phyloP scores from a whole-genome alignment of 2,888 invertebrate species.

The Augiades crinisus region DNA sequence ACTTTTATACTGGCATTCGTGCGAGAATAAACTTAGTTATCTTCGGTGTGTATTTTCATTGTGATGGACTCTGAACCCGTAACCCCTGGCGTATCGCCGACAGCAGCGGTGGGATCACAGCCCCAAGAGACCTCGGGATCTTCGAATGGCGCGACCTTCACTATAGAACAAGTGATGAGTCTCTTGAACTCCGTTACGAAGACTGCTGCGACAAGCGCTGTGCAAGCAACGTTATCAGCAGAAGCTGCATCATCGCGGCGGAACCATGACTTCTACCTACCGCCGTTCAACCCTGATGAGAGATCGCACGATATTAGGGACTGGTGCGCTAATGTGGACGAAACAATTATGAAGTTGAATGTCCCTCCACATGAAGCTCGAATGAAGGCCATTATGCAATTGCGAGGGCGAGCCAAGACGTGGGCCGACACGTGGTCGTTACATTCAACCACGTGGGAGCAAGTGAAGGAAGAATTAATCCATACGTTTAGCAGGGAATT shows the following conservation, averaged over 20 bases:
- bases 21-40: neutral
- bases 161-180: slow-evolving; percentile 9
- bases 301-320: slow-evolving; percentile 23
- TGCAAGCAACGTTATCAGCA: slow-evolving; percentile 4
- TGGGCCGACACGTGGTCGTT: slow-evolving; percentile 34
- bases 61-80: neutral
- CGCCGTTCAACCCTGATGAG: slow-evolving; percentile 23
- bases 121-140: neutral
- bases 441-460: slow-evolving; percentile 29
- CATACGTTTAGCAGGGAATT: slow-evolving; percentile 30
- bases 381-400: slow-evolving; percentile 32
- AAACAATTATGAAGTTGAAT: slow-evolving; percentile 10
- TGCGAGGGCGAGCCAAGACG: slow-evolving; percentile 30
- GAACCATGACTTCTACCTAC: slow-evolving; percentile 20
- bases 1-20: neutral
- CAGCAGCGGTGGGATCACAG: slow-evolving; percentile 10
- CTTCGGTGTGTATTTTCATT: neutral
- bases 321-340: slow-evolving; percentile 17
- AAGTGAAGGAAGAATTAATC: slow-evolving; percentile 29
- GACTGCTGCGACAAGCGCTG: slow-evolving; percentile 8
- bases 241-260: neutral
- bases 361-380: slow-evolving; percentile 29
- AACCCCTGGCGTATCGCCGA: neutral
- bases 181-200: slow-evolving; percentile 8
- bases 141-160: neutral